Conservation (phyloP, 1,140 invertebrate genomes). For the Polyergus mexicanus region DNA sequence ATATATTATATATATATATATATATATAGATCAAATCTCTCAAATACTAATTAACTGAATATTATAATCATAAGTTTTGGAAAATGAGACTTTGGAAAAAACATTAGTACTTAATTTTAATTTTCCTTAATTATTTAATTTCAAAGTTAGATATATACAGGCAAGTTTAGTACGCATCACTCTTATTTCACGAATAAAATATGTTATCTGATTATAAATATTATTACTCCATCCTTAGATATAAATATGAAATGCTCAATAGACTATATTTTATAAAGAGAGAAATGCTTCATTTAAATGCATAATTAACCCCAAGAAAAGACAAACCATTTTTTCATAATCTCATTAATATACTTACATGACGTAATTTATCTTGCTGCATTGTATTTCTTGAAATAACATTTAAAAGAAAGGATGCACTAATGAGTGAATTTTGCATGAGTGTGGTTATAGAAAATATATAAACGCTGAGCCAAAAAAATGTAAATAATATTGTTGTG, state of each 20-base stretch:
- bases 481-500: conserved; percentile 41
- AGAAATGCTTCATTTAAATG: conserved; percentile 1
- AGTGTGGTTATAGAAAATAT: conserved; percentile 49
- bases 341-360: conserved; percentile 11
- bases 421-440: conserved; percentile 53
- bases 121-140: too few species aligned
- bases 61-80: background rate
- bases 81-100: background rate
- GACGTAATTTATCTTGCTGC: conserved; percentile 14
- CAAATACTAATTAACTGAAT: background rate
- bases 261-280: background rate
- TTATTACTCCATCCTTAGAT: background rate
- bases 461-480: conserved; percentile 12
- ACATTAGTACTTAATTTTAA: background rate
- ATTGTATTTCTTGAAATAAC: conserved; percentile 15
- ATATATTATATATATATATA: too few species aligned
- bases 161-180: background rate
- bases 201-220: background rate
- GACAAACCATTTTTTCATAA: background rate
- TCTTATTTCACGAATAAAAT: background rate
- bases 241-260: background rate
- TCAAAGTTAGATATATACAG: background rate
- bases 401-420: conserved; percentile 36
- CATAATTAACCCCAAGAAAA: background rate
- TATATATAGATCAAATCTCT: background rate